Evolutionary conservation across 1,140 invertebrate genomes (phyloP), one percentile per base, ranked within the genome.

Genomic region (Chrysomallon squamiferum): DNA sequence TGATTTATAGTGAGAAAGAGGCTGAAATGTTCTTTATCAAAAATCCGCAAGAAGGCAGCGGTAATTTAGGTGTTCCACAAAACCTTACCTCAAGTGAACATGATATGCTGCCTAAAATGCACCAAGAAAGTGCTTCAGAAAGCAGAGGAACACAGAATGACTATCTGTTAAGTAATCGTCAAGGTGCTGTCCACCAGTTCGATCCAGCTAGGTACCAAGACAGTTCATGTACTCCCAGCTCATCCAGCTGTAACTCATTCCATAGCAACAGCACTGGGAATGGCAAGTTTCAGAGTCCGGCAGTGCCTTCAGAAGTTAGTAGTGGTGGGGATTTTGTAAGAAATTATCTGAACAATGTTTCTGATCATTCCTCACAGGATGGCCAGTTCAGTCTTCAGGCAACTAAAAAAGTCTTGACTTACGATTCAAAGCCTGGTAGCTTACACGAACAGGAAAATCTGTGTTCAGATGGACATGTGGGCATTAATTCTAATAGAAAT

Each of bases 371-470:
- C 11, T 78, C 76, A 0, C 68, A 72, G 22, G 69, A 59, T 29
- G 71, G 66, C 22, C 69, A 73, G 7, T 80, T 78, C 59, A 75
- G 72, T 65, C 71, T 78, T 13, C 73, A 80, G 29, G 71, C 74
- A 38, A 80, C 78, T 22, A 77, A 77, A 54, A 75, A 74, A 58
- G 65, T 71, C 58, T 68, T 79, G 1, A 72, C 73, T 54, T 80
- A 78, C 69, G 75, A 78, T 27, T 65, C 62, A 45, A 72, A 76
- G 15, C 69, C 66, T 47, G 63, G 41, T 45, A 56, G 57, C 30
- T 52, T 57, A 20, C 76, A 72, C 57, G 50, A 65, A 52, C 68
- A 59, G 52, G 73, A 73, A 45, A 43, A 18, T 43, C 33, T 45
- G 20, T 60, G 9, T 1, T 43, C 59, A 25, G 18, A 32, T 22